A percentile compares a stretch with the other conserved stretches of the same genome.
phyloP scores from a whole-genome alignment of 2,113 vertebrate species.

The Oxyruncus cristatus region DNA sequence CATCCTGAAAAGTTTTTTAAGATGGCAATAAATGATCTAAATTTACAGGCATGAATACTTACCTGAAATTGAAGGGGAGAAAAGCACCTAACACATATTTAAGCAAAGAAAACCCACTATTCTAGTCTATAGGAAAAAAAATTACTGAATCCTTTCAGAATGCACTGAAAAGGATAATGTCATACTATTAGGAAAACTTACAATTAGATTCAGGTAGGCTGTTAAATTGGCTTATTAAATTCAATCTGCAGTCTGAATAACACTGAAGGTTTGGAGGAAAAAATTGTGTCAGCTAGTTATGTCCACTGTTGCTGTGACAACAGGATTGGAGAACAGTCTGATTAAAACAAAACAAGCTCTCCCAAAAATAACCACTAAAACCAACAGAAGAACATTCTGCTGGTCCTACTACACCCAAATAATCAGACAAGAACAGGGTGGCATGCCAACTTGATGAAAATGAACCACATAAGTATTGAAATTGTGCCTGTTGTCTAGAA shows the following conservation, averaged over 20 bases:
- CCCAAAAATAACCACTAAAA: not conserved
- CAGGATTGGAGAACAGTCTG: constrained; percentile 31
- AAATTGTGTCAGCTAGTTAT: constrained; percentile 21
- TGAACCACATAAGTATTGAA: not conserved
- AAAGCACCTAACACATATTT: not conserved
- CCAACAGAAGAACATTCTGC: not conserved
- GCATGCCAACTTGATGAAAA: not conserved
- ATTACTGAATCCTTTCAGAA: not conserved
- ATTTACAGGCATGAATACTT: not conserved
- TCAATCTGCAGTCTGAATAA: constrained; percentile 16
- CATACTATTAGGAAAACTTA: not conserved
- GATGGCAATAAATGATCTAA: not conserved
- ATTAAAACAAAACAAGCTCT: constrained; percentile 18
- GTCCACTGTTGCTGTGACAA: constrained; percentile 70
- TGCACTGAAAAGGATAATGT: not conserved
- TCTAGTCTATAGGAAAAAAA: not conserved
- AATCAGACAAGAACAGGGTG: not conserved
- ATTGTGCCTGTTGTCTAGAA: not conserved
- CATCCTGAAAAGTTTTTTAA: not conserved
- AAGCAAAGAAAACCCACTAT: not conserved
- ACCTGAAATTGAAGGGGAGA: not conserved
- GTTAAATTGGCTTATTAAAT: constrained; percentile 56
- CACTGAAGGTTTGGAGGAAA: not conserved
- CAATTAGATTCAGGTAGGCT: constrained; percentile 7
- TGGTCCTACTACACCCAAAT: not conserved